A percentile compares a stretch with the other conserved stretches of the same genome.
phyloP scores from a whole-genome alignment of 2,888 invertebrate species.

The Ellobium chinense region DNA sequence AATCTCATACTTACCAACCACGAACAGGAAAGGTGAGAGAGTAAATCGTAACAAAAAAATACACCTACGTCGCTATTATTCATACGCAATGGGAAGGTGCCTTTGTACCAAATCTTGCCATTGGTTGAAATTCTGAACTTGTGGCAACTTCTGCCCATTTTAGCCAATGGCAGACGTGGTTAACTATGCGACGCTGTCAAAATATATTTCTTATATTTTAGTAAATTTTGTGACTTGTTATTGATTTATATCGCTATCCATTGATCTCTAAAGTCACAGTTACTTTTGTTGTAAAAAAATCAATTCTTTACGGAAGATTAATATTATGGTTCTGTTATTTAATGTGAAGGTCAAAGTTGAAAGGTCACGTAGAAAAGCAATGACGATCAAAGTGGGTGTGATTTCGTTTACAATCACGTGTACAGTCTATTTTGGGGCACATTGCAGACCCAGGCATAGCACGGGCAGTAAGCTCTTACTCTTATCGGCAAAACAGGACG shows the following conservation, averaged over 20 bases:
- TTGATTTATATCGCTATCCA: no score
- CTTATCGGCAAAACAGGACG: no score
- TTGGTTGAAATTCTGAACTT: slow-evolving; percentile 46
- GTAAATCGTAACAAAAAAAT: slow-evolving; percentile 1
- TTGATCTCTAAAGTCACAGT: no score
- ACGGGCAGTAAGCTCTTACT: no score
- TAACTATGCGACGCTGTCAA: neutral
- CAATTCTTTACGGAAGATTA: no score
- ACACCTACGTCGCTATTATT: slow-evolving; percentile 31
- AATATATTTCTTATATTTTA: neutral
- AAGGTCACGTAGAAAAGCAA: slow-evolving; percentile 16
- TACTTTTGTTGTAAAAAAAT: no score
- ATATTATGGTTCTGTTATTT: neutral
- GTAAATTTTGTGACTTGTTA: no score
- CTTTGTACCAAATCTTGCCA: slow-evolving; percentile 1
- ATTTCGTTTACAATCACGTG: slow-evolving; percentile 33
- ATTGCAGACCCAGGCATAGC: neutral
- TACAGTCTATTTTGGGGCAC: slow-evolving; percentile 10
- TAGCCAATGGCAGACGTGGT: slow-evolving; percentile 40
- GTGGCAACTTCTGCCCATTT: slow-evolving; percentile 34
- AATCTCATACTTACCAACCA: slow-evolving; percentile 50
- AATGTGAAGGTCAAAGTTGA: slow-evolving; percentile 28
- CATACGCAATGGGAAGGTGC: slow-evolving; percentile 8
- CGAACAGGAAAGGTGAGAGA: slow-evolving; percentile 46
- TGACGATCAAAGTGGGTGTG: slow-evolving; percentile 39